Base-by-base conservation (phyloP, 1,140 invertebrate genomes). In the Drosophila parvula region DNA sequence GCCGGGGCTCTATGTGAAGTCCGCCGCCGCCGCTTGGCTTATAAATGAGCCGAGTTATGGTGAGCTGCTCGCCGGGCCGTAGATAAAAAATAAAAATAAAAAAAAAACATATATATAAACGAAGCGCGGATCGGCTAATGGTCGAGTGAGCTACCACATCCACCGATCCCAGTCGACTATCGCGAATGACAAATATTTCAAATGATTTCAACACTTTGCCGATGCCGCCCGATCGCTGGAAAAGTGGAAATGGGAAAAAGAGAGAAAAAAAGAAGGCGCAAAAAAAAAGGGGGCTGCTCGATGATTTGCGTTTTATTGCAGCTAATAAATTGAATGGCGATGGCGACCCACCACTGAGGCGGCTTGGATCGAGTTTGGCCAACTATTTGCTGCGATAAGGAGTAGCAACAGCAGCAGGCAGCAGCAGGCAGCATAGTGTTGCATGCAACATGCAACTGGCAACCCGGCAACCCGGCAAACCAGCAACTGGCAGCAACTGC, bases 261-360 rank as follows among this genome's bases (percentile, higher is more conserved):
- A 3, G 1, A 5, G 4, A 38, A 14, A 12, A 11, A 11, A 22
- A 9, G 16, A 5, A 44, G 10, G 2, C 3, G 18, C n/a, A n/a
- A 6, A 44, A 10, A 22, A 6, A 30, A 11, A 45, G 10, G 28
- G 47, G 28, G 47, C 10, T 30, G 67, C 67, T 36, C 43, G 74
- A 89, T 88, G 83, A 88, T 88, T 88, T 89, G 83, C 83, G 83
- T 88, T 89, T 88, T 86, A 89, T 88, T 88, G 83, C 83, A 88
- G 83, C 84, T 89, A 88, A 88, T 88, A 88, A 88, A 88, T 88
- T 88, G 83, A 89, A 89, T 80, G 77, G 77, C 83, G 79, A 89
- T 80, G 77, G 77, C 83, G 83, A 88, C 83, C 83, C 83, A 88
- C 83, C 83, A 78, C 83, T 73, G 70, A 45, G 81, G 40, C 51